A percentile compares a stretch with the other conserved stretches of the same genome.
Conservation (phyloP, 2,797 vertebrate species). For the Falco naumanni region DNA sequence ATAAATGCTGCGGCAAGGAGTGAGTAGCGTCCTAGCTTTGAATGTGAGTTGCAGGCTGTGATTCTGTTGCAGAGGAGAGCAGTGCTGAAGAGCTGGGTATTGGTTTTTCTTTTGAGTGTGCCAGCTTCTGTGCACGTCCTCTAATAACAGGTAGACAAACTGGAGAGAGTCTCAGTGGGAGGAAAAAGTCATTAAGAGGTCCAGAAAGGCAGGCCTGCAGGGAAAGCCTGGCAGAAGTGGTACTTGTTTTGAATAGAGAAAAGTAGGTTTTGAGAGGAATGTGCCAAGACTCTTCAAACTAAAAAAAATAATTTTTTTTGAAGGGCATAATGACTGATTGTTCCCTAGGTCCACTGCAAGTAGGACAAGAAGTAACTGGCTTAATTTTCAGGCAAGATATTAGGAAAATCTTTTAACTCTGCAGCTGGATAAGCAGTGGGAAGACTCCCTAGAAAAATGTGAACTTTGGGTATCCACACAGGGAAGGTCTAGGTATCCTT, state of each 20-base stretch:
- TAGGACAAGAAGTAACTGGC: conserved; percentile 1
- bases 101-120: background rate
- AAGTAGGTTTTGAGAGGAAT: background rate
- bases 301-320: background rate
- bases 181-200: background rate
- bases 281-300: background rate
- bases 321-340: background rate
- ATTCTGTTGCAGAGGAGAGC: background rate
- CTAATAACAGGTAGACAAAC: background rate
- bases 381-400: conserved; percentile 5
- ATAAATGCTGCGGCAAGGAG: background rate
- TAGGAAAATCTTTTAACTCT: background rate
- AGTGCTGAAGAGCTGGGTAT: background rate
- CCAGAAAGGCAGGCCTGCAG: background rate
- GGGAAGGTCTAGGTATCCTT: background rate
- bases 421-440: background rate
- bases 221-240: background rate
- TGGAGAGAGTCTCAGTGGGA: background rate
- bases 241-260: background rate
- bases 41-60: background rate
- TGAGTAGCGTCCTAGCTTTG: background rate
- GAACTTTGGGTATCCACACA: background rate
- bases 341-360: background rate
- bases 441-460: background rate
- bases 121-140: background rate